Base-by-base conservation (phyloP, 1,140 invertebrate genomes). In the Thalassaphorura encarpata region DNA sequence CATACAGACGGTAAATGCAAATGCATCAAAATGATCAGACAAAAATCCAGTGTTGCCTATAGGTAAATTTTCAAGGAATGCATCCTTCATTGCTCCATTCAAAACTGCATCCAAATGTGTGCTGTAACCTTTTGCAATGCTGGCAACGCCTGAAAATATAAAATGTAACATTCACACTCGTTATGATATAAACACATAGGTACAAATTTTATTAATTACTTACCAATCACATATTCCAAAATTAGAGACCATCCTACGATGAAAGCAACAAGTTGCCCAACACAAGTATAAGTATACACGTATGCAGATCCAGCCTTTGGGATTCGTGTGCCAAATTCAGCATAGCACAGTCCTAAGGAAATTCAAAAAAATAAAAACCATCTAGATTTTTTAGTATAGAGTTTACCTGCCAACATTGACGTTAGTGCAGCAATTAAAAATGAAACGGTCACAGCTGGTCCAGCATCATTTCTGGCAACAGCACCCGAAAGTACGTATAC, bases 151-250 rank as follows among this genome's bases (percentile, higher is more conserved):
- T 86, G 61, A 18, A 52, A 56, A 16, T 33, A 50, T 48, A 21
- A 54, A 41, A 31, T 28, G 39, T 18, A 31, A 23, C 6, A 43
- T 8, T 6, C 18, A 8, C 11, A 8, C 6, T 21, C 8, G 11
- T 8, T 11, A 11, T 18, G 11, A 8, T 21, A 8, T 29, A 18
- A 26, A 15, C n/a, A 53, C 33, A 19, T 48, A 39, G 6, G 19
- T 2, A n/a, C n/a, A n/a, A n/a, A n/a, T n/a, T n/a, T n/a, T n/a
- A n/a, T n/a, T n/a, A n/a, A 29, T 43, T 49, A 50, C 62, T 73
- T 71, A 89, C 87, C 88, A 56, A 94, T 89, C 2, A 88, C 81
- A 73, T 92, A 91, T 73, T 93, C 90, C 62, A 93, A 69, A 56
- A 93, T 84, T 5, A 93, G 74, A 77, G 89, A 91, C 89, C 89